Conservation (phyloP, 92 coral and sea anemone genomes). For the Heliopora coerulea region DNA sequence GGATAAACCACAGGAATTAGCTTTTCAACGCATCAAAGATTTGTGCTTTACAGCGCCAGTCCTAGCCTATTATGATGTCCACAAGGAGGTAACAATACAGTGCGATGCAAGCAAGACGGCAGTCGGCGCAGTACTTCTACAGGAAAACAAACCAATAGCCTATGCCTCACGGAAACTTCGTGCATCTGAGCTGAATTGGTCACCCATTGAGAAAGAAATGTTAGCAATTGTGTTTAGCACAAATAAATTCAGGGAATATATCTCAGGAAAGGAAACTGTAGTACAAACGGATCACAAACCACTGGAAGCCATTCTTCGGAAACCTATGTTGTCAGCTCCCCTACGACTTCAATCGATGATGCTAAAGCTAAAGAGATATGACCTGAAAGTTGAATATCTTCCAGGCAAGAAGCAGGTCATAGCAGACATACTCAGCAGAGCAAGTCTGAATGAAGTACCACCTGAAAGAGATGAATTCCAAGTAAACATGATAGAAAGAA, state of each 20-base stretch:
- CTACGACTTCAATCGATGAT: no score
- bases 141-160: constrained; percentile 35
- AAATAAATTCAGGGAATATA: constrained; percentile 49
- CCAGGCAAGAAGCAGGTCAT: constrained; percentile 52
- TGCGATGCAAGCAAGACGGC: constrained; percentile 27
- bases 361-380: neutral
- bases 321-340: neutral
- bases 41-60: constrained; percentile 20
- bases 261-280: constrained; percentile 48
- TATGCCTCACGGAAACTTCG: no score
- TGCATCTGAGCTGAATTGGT: no score
- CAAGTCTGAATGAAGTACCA: constrained; percentile 53
- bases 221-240: no score
- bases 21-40: constrained; percentile 21
- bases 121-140: constrained; percentile 19
- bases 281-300: constrained; percentile 61
- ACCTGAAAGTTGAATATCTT: constrained; percentile 59
- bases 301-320: constrained; percentile 43
- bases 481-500: constrained; percentile 51
- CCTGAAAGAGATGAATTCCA: constrained; percentile 50
- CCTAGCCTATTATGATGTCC: constrained; percentile 17
- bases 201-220: no score
- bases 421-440: constrained; percentile 59
- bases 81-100: constrained; percentile 14
- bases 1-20: constrained; percentile 5